Base-by-base conservation (phyloP, 1,140 invertebrate genomes). In the Neomicropteryx cornuta region DNA sequence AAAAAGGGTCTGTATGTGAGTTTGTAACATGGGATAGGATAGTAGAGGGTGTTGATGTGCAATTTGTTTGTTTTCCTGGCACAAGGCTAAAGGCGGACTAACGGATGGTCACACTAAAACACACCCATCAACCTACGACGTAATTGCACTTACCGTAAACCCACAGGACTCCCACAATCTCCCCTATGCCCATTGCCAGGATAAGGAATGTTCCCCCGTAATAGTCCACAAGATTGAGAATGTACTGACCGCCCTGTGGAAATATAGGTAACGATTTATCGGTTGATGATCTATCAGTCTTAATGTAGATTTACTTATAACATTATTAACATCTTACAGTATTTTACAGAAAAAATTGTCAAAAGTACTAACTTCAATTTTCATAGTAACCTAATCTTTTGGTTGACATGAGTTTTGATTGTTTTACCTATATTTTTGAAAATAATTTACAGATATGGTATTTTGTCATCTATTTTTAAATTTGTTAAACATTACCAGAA, bases 201-300 rank as follows among this genome's bases (percentile, higher is more conserved):
- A 85, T 73, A 5, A 87, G 72, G 49, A 88, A 85, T 1, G 84
- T 83, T 11, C 80, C 81, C 17, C 81, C 87, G 53, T 83, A 94
- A 50, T 80, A 79, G 55, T 96, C 89, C 28, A 94, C 78, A 3
- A 95, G 60, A 28, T 77, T 82, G 23, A 95, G 64, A 11, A 94
- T 76, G 52, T 80, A 90, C 55, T 87, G 84, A 1, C 91, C 90
- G 39, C 87, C 89, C 88, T 92, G 50, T n/a, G 54, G 36, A 31
- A 14, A 29, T 10, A 37, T 32, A 16, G 22, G n/a, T 20, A 35
- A 35, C n/a, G 22, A 8, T 27, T 27, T 27, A 27, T 27, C n/a
- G 8, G 8, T 8, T 27, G 24, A n/a, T n/a, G n/a, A n/a, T 27
- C 24, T 27, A 8, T 27, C 8, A 8, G 8, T 27, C 34, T 23